These are phyloP conservation scores for Merluccius polli DNA, from an alignment of 2,797 vertebrate genomes.

Conservation along the genomic window DNA sequence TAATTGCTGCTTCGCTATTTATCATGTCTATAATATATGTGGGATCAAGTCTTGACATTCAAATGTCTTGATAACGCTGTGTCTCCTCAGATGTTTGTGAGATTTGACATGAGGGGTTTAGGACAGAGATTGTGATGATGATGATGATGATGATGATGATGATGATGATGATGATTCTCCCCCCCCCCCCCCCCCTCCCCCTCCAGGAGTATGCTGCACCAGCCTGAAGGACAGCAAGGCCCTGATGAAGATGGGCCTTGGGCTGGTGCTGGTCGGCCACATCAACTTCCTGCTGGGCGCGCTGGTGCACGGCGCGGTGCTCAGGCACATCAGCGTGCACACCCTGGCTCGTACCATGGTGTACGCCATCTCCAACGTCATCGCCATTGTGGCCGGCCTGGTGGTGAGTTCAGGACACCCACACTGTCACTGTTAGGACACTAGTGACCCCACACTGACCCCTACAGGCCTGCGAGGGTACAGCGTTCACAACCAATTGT, in stretches of 20 bases:
- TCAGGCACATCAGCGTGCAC: constrained; percentile 75
- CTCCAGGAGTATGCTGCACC: constrained; percentile 72
- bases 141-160: not conserved
- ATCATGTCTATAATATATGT: no score
- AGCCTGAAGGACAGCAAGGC: constrained; percentile 76
- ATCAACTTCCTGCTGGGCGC: constrained; percentile 82
- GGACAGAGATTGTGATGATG: no score
- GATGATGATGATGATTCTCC: not conserved
- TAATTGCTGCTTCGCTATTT: no score
- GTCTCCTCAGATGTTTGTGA: not conserved
- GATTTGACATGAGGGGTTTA: no score
- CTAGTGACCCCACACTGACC: constrained; percentile 4
- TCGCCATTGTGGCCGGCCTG: constrained; percentile 77
- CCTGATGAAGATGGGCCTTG: constrained; percentile 91
- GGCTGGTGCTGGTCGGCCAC: constrained; percentile 85
- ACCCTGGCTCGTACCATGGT: constrained; percentile 61
- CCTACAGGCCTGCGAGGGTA: not conserved
- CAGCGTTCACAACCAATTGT: not conserved
- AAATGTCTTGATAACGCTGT: no score
- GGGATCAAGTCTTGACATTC: no score
- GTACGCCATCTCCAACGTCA: constrained; percentile 78
- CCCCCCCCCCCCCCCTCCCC: no score
- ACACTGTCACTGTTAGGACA: no score
- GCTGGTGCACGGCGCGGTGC: constrained; percentile 80
- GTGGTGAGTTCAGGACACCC: no score